Evolutionary conservation across 2,888 invertebrate genomes (phyloP).

Genomic region (Drosophila fungiperda): DNA sequence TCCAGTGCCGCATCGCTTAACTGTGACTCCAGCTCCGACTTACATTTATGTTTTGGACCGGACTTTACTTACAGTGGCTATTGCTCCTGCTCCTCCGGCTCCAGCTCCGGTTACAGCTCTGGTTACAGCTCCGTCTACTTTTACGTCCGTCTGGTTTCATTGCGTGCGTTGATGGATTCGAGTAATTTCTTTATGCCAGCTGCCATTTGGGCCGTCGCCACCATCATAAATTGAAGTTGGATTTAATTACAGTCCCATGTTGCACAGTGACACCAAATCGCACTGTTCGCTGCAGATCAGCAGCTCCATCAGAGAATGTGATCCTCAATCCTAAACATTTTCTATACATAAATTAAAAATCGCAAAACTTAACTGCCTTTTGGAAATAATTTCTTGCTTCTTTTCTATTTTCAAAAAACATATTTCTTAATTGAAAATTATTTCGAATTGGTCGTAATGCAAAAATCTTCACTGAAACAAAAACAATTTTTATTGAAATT

Average conservation of each 20-base stretch:
- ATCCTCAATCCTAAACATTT: background rate
- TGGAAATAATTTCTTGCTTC: background rate
- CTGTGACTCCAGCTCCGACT: background rate
- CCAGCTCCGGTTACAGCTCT: background rate
- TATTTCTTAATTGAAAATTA: background rate
- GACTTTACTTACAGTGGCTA: slow-evolving; percentile 1
- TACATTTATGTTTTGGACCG: background rate
- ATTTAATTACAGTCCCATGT: slow-evolving; percentile 65
- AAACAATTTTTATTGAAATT: background rate
- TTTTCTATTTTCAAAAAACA: background rate
- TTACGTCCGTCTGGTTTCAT: slow-evolving; percentile 53
- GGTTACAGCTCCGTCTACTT: background rate
- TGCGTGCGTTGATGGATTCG: slow-evolving; percentile 68
- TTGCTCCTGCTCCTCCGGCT: background rate
- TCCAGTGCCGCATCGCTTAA: background rate
- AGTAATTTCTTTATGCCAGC: slow-evolving; percentile 65
- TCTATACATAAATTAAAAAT: background rate
- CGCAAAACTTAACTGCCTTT: no score
- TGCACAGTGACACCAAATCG: slow-evolving; percentile 34
- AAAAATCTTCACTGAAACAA: background rate
- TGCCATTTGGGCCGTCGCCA: slow-evolving; percentile 46
- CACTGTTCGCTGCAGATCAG: background rate
- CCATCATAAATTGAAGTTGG: slow-evolving; percentile 69
- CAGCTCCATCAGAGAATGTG: background rate
- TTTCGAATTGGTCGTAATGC: background rate